Evolutionary conservation across 2,113 vertebrate species (phyloP), one percentile per base, ranked within the genome.

Genomic region (Isurus oxyrinchus): DNA sequence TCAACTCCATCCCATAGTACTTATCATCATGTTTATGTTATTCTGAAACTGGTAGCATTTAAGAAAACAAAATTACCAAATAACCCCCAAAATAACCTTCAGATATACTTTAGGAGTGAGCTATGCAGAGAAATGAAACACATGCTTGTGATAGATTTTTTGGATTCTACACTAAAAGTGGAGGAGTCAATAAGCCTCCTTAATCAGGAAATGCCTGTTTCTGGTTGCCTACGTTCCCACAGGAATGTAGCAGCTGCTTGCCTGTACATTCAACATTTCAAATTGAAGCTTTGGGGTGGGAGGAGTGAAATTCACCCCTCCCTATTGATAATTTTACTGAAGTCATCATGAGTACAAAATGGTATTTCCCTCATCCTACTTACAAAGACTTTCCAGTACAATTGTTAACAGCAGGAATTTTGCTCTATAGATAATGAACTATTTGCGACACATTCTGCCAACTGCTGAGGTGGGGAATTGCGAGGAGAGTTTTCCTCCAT

Each of bases 141-240:
- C 40, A 23, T 44, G 81, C 81, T 81, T 84, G 81, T 49, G 81
- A 84, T 23, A 40, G n/a, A 84, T 40, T 7, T 84, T 21, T 84
- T 84, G 81, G 81, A 84, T 44, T 16, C 40, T 84, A 23, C 40
- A 19, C 40, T 84, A 84, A 84, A 84, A 84, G 81, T 84, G 81
- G 81, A 44, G 81, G 81, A 84, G 40, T 84, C 16, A 31, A 93
- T 19, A 61, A 93, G 11, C 57, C 31, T 93, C 57, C 57, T 61
- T 93, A 31, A 93, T n/a, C 57, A 61, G 88, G 88, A 93, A 91
- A 61, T 93, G 57, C 57, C 88, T 93, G 88, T 93, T 27, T 93
- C 88, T 57, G 1, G 57, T 93, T 35, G 35, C 57, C 25, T 88
- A 7, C 31, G 21, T 61, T 93, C 88, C 88, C 88, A 59, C 31